phyloP scores from a whole-genome alignment of 2,888 invertebrate genomes.

The Gonocerus acuteangulatus region DNA sequence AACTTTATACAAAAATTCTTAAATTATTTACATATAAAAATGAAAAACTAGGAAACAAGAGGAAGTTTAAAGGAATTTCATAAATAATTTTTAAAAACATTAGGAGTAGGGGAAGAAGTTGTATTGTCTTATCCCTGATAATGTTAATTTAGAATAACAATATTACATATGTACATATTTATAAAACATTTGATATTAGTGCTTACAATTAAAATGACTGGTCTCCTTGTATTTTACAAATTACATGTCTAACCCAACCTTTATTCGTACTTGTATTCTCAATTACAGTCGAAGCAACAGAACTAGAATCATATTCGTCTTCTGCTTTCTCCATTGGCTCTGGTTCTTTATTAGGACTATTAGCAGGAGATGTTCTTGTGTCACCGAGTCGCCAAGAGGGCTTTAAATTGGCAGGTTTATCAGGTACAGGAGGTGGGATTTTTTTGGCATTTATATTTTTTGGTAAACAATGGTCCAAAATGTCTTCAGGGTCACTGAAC shows the following conservation, averaged over 20 bases:
- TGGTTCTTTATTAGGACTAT: slow-evolving; percentile 15
- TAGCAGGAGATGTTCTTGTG: slow-evolving; percentile 15
- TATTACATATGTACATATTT: slow-evolving; percentile 22
- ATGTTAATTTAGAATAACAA: slow-evolving; percentile 10
- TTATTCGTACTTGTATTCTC: slow-evolving; percentile 45
- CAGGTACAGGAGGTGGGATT: slow-evolving; percentile 57
- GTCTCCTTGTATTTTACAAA: slow-evolving; percentile 38
- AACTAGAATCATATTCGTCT: slow-evolving; percentile 44
- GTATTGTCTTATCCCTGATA: slow-evolving; percentile 27
- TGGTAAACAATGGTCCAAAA: slow-evolving; percentile 36
- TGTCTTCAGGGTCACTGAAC: slow-evolving; percentile 67
- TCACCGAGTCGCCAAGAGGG: slow-evolving; percentile 8
- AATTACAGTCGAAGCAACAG: slow-evolving; percentile 43
- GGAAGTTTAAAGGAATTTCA: not conserved
- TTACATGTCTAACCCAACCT: slow-evolving; percentile 68
- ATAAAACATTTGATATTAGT: slow-evolving; percentile 4
- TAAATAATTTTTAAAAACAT: slow-evolving; percentile 16
- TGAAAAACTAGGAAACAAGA: slow-evolving; percentile 13
- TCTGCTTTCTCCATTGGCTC: slow-evolving; percentile 40
- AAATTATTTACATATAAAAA: slow-evolving; percentile 19
- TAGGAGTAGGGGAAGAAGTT: not conserved
- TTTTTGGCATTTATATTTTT: slow-evolving; percentile 38
- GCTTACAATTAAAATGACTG: slow-evolving; percentile 8
- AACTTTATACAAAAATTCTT: slow-evolving; percentile 10
- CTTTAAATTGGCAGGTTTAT: slow-evolving; percentile 48